Conservation (phyloP, 2,113 vertebrate genomes). For the Aptenodytes patagonicus region DNA sequence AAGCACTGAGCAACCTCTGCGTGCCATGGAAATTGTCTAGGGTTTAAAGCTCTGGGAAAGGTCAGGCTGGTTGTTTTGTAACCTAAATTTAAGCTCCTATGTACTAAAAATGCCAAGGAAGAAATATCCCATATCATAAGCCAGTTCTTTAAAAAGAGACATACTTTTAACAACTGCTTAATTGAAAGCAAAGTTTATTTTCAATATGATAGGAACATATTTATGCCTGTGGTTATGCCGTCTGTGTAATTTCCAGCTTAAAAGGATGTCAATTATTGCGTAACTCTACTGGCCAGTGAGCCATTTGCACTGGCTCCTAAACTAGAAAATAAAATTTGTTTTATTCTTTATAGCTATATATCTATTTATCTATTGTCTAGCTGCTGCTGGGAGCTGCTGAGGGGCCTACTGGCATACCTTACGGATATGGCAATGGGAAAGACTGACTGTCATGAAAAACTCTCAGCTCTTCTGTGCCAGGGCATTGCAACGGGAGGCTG, state of each 20-base stretch:
- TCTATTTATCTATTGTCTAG: neutral
- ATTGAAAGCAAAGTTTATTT: constrained; percentile 29
- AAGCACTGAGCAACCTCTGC: neutral
- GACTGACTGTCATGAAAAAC: neutral
- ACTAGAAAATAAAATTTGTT: neutral
- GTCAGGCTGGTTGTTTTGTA: neutral
- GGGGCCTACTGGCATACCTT: neutral
- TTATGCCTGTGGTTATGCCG: neutral
- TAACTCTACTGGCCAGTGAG: neutral
- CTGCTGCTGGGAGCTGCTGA: neutral
- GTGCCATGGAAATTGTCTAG: neutral
- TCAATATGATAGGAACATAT: neutral
- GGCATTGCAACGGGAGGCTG: neutral
- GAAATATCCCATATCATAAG: neutral
- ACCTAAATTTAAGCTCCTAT: constrained; percentile 16
- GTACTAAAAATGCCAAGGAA: constrained; percentile 32
- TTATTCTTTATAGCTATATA: neutral
- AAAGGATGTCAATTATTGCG: neutral
- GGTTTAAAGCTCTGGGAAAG: constrained; percentile 4
- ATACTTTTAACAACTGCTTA: neutral
- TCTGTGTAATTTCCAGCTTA: neutral
- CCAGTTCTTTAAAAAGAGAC: neutral
- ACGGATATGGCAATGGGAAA: neutral
- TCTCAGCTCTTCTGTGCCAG: neutral
- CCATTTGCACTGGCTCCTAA: neutral